phyloP scores from a whole-genome alignment of 2,888 invertebrate species.

The Erebia epiphron region DNA sequence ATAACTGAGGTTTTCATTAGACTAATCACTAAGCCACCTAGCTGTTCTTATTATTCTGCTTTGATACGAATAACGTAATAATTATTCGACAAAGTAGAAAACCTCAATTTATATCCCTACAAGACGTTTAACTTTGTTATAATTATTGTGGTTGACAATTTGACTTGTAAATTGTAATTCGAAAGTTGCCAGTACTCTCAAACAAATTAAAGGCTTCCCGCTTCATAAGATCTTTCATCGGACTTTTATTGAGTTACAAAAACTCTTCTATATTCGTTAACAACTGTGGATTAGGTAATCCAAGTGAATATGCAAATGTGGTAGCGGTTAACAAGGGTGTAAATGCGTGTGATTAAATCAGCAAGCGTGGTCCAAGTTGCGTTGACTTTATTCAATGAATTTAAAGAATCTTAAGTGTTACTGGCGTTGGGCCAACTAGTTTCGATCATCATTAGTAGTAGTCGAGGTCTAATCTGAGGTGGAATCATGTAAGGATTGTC shows the following conservation, averaged over 20 bases:
- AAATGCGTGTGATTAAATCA: not conserved
- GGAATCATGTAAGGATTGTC: no score
- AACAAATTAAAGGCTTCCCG: conserved; percentile 24
- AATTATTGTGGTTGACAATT: conserved; percentile 24
- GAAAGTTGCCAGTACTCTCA: conserved; percentile 15
- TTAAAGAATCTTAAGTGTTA: not conserved
- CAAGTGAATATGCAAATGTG: conserved; percentile 2
- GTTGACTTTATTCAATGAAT: not conserved
- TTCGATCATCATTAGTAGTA: no score
- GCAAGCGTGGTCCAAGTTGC: not conserved
- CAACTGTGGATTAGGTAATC: not conserved
- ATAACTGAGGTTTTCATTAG: no score
- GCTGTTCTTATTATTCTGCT: no score
- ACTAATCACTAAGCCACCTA: no score
- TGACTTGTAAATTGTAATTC: conserved; percentile 24
- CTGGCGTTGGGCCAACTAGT: no score
- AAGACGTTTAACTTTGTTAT: conserved; percentile 13
- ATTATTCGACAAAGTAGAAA: not conserved
- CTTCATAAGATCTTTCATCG: conserved; percentile 5
- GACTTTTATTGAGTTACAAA: conserved; percentile 20
- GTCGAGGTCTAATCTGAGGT: no score
- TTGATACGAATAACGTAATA: no score
- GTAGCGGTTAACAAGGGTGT: not conserved
- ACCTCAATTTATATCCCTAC: conserved; percentile 6
- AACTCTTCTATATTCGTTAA: conserved; percentile 18